These are phyloP conservation scores for Silurus glanis DNA, from an alignment of 2,113 vertebrate genomes.

Conservation along the genomic window DNA sequence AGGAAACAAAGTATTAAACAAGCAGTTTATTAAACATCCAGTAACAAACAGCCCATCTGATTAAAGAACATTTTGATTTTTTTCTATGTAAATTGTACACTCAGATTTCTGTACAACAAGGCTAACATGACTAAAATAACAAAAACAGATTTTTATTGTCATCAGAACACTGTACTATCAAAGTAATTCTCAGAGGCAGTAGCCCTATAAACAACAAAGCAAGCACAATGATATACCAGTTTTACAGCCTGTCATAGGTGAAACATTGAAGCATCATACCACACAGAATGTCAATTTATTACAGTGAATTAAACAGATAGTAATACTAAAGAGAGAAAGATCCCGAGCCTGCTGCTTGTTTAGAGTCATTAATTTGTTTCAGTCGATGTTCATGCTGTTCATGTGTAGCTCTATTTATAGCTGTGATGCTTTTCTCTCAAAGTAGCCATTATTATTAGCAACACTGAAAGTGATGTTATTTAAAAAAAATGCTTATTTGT, in stretches of 20 bases:
- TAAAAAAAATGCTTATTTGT: background rate
- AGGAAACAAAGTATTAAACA: slow-evolving; percentile 52
- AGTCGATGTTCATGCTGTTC: slow-evolving; percentile 1
- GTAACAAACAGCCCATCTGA: slow-evolving; percentile 58
- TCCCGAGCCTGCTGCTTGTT: background rate
- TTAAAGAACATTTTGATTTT: slow-evolving; percentile 50
- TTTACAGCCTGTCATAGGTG: slow-evolving; percentile 8
- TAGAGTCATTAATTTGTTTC: background rate
- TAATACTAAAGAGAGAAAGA: slow-evolving; percentile 2
- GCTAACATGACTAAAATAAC: slow-evolving; percentile 41
- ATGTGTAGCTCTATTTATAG: background rate
- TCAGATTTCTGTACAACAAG: slow-evolving; percentile 54
- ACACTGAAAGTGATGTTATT: background rate
- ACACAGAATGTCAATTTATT: slow-evolving; percentile 5
- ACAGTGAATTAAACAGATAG: slow-evolving; percentile 9
- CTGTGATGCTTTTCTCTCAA: background rate
- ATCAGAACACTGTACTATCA: background rate
- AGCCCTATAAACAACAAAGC: slow-evolving; percentile 14
- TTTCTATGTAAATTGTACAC: slow-evolving; percentile 52
- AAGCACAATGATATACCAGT: slow-evolving; percentile 16
- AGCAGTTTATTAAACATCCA: slow-evolving; percentile 72
- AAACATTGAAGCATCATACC: slow-evolving; percentile 11
- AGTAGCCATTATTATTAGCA: background rate
- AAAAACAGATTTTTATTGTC: slow-evolving; percentile 17
- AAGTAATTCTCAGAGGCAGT: background rate